Evolutionary conservation across 1,140 invertebrate genomes (phyloP).

Genomic region (Diploscapter pachys): DNA sequence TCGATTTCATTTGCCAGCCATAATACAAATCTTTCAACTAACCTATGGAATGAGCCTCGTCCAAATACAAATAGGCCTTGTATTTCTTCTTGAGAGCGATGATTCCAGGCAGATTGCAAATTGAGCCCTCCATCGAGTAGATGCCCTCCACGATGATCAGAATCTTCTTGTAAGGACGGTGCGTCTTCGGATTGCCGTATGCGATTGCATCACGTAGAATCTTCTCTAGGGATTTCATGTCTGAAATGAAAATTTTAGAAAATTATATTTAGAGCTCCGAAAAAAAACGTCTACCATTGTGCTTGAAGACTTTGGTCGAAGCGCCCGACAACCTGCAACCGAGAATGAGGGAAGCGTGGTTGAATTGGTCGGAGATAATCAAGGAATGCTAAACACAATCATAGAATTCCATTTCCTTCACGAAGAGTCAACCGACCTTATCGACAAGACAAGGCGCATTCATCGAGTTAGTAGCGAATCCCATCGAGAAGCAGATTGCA

Average conservation of each 20-base stretch:
- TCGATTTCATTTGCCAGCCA: neutral
- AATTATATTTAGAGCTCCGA: neutral
- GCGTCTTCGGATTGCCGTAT: conserved; percentile 73
- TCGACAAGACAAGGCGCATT: conserved; percentile 81
- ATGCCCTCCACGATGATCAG: conserved; percentile 90
- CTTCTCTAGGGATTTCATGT: conserved; percentile 79
- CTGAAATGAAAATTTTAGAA: conserved; percentile 62
- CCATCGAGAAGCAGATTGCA: conserved; percentile 94
- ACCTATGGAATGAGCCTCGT: conserved; percentile 90
- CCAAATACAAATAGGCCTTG: conserved; percentile 82
- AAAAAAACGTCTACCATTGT: conserved; percentile 64
- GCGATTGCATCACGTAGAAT: conserved; percentile 74
- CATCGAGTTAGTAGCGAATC: conserved; percentile 93
- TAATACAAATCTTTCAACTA: neutral
- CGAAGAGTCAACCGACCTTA: conserved; percentile 60
- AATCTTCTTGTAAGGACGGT: conserved; percentile 83
- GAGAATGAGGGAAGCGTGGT: conserved; percentile 91
- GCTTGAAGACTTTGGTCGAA: conserved; percentile 80
- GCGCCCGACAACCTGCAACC: conserved; percentile 83
- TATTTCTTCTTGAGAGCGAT: conserved; percentile 90
- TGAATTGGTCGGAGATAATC: conserved; percentile 90
- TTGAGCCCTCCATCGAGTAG: conserved; percentile 91
- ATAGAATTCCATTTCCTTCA: neutral
- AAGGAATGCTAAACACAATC: conserved; percentile 69
- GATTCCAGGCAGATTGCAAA: conserved; percentile 82